Base-by-base conservation (phyloP, 2,113 vertebrate species). In the Phaetusa simplex region DNA sequence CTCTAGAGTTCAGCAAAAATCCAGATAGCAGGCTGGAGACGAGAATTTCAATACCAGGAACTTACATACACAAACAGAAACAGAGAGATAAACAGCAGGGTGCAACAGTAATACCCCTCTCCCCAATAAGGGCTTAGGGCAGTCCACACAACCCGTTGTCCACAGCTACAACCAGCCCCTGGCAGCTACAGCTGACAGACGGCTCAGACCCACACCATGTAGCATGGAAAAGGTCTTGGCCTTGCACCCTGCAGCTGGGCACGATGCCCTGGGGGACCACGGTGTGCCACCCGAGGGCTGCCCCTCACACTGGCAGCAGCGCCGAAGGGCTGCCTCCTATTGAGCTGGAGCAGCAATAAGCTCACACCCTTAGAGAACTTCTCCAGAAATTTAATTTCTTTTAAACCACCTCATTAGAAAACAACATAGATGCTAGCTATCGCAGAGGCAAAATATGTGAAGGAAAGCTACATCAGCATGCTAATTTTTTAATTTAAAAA, bases 251-350 rank as follows among this genome's bases (percentile, higher is more conserved):
- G 7, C 32, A 3, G 5, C 17, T 12, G 17, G 24, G 34, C n/a
- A 56, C 34, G 40, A 11, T 5, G 2, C 8, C 34, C 24, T 4
- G n/a, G 1, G 24, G 42, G 53, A 67, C 36, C 55, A 32, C 2
- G 1, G 38, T 11, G 21, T 49, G 47, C 47, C 47, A 49, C 21
- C 47, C 11, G 6, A n/a, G 12, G 38, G 26, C 32, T 53, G 14
- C 7, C 21, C 7, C 18, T n/a, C 4, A 20, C 3, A 0, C 22
- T 3, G 29, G 43, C 19, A 16, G 58, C 14, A 1, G 23, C 18
- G 1, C 13, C 5, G 4, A 14, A n/a, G 21, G n/a, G 10, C 52
- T 29, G 32, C 43, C 53, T 30, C 22, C 38, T 12, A 1, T 1
- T 8, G 22, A 67, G 61, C 7, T n/a, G n/a, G 5, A 34, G 32